A percentile compares a stretch with the other conserved stretches of the same genome.
phyloP scores from a whole-genome alignment of 2,113 vertebrate species.

The Anhinga rufa region DNA sequence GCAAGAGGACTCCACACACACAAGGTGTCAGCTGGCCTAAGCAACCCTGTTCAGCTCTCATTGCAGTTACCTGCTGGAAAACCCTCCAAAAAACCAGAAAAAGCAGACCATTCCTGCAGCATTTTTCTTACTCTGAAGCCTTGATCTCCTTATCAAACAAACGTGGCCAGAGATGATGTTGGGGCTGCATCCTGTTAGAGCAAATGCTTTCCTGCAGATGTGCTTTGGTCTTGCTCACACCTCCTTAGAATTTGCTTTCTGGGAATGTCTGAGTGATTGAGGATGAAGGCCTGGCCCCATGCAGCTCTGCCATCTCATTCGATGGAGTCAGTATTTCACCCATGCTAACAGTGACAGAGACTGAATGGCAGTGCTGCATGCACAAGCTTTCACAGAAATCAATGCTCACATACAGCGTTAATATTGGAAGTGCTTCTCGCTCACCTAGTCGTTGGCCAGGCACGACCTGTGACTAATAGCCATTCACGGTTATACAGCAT shows the following conservation, averaged over 20 bases:
- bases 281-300: neutral
- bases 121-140: neutral
- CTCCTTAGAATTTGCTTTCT: neutral
- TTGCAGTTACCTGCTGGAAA: neutral
- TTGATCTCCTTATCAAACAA: neutral
- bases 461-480: constrained; percentile 32
- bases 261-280: neutral
- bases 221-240: neutral
- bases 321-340: constrained; percentile 15
- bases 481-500: neutral
- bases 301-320: constrained; percentile 7
- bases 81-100: neutral
- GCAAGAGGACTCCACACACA: neutral
- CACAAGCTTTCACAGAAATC: constrained; percentile 18
- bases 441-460: neutral
- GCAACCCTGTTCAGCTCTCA: neutral
- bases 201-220: neutral
- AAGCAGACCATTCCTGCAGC: neutral
- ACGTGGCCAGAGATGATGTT: neutral
- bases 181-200: neutral
- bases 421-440: neutral
- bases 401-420: neutral
- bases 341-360: neutral
- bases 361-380: neutral
- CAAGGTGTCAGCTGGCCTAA: neutral